These are phyloP conservation scores for Geodia barretti DNA, from an alignment of 37 sponge, comb jelly and placozoan species.

Conservation along the genomic window DNA sequence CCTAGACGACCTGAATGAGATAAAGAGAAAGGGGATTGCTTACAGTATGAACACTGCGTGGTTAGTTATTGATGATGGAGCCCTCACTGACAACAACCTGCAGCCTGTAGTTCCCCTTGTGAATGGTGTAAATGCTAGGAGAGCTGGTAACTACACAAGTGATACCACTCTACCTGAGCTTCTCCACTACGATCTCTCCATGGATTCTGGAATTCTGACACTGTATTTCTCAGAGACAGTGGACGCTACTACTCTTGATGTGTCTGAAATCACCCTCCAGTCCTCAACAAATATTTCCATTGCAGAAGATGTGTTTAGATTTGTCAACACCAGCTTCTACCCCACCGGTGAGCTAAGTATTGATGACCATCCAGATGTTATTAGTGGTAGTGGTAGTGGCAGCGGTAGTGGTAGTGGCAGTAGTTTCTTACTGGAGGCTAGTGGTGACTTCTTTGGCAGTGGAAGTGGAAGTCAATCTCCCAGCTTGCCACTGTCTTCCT, in stretches of 20 bases:
- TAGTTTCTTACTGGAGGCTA: neutral
- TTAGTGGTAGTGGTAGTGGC: slow-evolving; percentile 7
- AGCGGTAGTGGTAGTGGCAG: slow-evolving; percentile 36
- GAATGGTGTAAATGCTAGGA: slow-evolving; percentile 69
- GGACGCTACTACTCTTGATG: slow-evolving; percentile 76
- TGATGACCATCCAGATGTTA: slow-evolving; percentile 13
- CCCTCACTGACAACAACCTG: slow-evolving; percentile 75
- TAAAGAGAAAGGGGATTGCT: slow-evolving; percentile 83
- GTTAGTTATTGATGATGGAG: slow-evolving; percentile 70
- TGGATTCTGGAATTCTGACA: slow-evolving; percentile 73
- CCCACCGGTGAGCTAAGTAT: slow-evolving; percentile 7
- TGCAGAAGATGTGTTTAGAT: slow-evolving; percentile 21
- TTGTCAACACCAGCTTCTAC: slow-evolving; percentile 49
- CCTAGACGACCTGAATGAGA: slow-evolving; percentile 83
- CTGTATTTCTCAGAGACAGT: slow-evolving; percentile 89
- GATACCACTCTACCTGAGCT: slow-evolving; percentile 76
- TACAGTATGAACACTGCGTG: slow-evolving; percentile 59
- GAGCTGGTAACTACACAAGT: slow-evolving; percentile 49
- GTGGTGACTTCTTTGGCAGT: neutral
- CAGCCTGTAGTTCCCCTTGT: slow-evolving; percentile 73
- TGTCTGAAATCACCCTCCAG: slow-evolving; percentile 69
- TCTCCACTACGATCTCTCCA: slow-evolving; percentile 51
- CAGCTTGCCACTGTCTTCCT: slow-evolving; percentile 44
- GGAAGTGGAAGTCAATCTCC: neutral
- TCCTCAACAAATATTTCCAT: neutral